Evolutionary conservation across 2,888 invertebrate species (phyloP).

Genomic region (Halictus quadricinctus): DNA sequence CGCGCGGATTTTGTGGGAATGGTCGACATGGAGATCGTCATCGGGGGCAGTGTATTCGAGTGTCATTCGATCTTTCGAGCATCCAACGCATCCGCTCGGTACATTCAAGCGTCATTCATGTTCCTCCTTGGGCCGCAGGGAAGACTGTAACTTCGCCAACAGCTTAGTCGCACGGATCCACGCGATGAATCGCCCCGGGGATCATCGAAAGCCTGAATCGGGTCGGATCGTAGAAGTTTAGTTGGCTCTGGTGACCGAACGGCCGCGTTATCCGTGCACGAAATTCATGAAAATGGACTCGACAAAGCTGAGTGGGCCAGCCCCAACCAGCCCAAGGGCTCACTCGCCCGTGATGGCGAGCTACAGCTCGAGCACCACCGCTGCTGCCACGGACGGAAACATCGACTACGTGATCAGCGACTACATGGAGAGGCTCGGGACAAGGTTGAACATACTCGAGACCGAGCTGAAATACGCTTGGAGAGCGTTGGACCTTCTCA

Average conservation of each 20-base stretch:
- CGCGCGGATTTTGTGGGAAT: conserved; percentile 23
- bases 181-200: conserved; percentile 69
- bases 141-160: conserved; percentile 65
- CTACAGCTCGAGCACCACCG: conserved; percentile 59
- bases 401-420: conserved; percentile 92
- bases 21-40: conserved; percentile 61
- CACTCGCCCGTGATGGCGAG: conserved; percentile 74
- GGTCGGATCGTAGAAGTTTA: conserved; percentile 51
- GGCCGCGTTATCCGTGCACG: conserved; percentile 14
- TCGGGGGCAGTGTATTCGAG: conserved; percentile 36
- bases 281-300: conserved; percentile 74
- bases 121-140: conserved; percentile 72
- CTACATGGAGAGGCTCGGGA: conserved; percentile 95
- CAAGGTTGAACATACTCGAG: conserved; percentile 93
- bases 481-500: conserved; percentile 94
- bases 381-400: conserved; percentile 66
- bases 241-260: conserved; percentile 12
- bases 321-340: conserved; percentile 71
- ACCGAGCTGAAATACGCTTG: conserved; percentile 96
- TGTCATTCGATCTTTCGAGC: conserved; percentile 28
- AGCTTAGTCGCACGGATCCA: conserved; percentile 11
- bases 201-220: conserved; percentile 52
- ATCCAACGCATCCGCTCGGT: conserved; percentile 55
- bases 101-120: conserved; percentile 66
- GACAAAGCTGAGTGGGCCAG: conserved; percentile 74